Evolutionary conservation across 2,113 vertebrate species (phyloP).

Genomic region (Cinclus cinclus): DNA sequence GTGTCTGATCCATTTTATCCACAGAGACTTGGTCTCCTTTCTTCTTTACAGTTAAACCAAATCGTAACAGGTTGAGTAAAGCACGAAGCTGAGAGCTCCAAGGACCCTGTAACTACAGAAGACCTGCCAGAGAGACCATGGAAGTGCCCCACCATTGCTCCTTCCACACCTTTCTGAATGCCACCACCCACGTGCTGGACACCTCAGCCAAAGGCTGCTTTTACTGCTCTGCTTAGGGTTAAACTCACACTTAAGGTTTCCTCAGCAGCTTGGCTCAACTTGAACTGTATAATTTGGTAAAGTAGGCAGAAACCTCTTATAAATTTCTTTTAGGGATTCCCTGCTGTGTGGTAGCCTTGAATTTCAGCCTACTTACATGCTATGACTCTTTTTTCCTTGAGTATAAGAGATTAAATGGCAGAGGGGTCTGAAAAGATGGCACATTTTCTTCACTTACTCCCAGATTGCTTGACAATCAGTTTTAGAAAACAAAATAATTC

Average conservation of each 20-base stretch:
- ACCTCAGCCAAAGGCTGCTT: not conserved
- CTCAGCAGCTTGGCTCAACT: not conserved
- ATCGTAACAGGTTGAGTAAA: not conserved
- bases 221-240: not conserved
- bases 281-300: not conserved
- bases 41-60: not conserved
- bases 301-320: not conserved
- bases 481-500: not conserved
- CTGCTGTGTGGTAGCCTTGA: not conserved
- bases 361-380: not conserved
- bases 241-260: not conserved
- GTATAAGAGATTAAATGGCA: not conserved
- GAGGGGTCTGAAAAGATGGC: not conserved
- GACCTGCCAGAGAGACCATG: fast-evolving
- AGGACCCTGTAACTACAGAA: too few relatives aligned
- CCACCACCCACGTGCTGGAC: too few relatives aligned
- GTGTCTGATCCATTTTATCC: not conserved
- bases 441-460: not conserved
- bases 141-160: not conserved
- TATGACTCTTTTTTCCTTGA: not conserved
- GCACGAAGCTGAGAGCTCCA: not conserved
- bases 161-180: not conserved
- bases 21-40: not conserved
- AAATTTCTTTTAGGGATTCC: not conserved
- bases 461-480: not conserved